A percentile compares a stretch with the other conserved stretches of the same genome.
Conservation (phyloP, 2,888 invertebrate species). For the Tanypteryx hageni region DNA sequence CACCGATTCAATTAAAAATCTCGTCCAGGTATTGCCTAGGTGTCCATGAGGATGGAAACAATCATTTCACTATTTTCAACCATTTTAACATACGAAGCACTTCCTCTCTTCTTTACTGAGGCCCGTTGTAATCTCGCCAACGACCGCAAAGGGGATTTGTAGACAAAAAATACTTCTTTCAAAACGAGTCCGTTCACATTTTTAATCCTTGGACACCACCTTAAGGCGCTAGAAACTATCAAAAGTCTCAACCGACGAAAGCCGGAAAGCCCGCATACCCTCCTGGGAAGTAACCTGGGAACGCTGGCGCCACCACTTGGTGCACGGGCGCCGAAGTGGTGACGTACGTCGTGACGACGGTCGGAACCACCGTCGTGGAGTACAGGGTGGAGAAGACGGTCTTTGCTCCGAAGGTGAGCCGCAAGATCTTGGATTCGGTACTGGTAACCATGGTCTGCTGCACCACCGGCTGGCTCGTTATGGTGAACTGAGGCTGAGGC, state of each 20-base stretch:
- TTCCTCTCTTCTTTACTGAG: not conserved
- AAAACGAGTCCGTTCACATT: not conserved
- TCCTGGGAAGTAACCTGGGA: constrained; percentile 87
- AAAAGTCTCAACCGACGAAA: constrained; percentile 81
- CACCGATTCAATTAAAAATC: not conserved
- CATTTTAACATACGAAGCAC: not conserved
- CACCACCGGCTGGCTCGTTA: constrained; percentile 89
- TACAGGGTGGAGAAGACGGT: constrained; percentile 92
- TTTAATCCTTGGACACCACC: not conserved
- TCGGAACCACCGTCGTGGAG: constrained; percentile 89
- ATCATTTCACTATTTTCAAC: not conserved
- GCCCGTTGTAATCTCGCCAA: no score
- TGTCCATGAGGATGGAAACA: not conserved
- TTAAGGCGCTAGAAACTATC: not conserved
- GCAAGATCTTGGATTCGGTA: constrained; percentile 88
- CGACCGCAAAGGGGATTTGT: not conserved
- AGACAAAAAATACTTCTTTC: not conserved
- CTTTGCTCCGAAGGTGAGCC: constrained; percentile 93
- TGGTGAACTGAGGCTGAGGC: constrained; percentile 82
- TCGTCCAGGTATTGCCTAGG: not conserved
- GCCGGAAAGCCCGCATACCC: constrained; percentile 85
- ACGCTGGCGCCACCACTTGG: constrained; percentile 79
- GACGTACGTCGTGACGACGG: constrained; percentile 88
- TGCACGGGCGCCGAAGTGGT: constrained; percentile 88
- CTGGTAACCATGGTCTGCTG: constrained; percentile 87